Evolutionary conservation across 2,888 invertebrate species (phyloP).

Genomic region (Drosophila mercatorum): DNA sequence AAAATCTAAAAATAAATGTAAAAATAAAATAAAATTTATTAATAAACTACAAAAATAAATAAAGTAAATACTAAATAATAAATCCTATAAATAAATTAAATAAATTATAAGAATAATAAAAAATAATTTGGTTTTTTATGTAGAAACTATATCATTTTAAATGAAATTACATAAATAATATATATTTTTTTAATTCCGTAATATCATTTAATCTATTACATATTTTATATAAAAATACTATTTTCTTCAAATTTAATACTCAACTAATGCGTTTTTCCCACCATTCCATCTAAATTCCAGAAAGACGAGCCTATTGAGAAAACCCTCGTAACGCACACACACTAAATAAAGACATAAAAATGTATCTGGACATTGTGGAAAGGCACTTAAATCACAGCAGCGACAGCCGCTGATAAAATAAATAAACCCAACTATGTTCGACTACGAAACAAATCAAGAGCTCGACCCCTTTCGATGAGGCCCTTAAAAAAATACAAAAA

Average conservation of each 20-base stretch:
- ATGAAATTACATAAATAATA: too few relatives aligned
- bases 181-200: too few relatives aligned
- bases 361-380: slow-evolving; percentile 53
- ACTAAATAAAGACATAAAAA: slow-evolving; percentile 70
- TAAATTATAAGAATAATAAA: too few relatives aligned
- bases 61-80: too few relatives aligned
- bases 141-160: too few relatives aligned
- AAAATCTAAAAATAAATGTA: too few relatives aligned
- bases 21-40: too few relatives aligned
- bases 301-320: slow-evolving; percentile 10
- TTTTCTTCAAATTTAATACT: neutral
- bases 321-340: slow-evolving; percentile 24
- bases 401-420: slow-evolving; percentile 58
- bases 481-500: slow-evolving; percentile 31
- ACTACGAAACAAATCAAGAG: slow-evolving; percentile 52
- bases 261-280: neutral
- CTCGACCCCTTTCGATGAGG: slow-evolving; percentile 38
- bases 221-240: neutral
- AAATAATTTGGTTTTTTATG: too few relatives aligned
- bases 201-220: too few relatives aligned
- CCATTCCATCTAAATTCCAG: slow-evolving; percentile 9
- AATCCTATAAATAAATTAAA: too few relatives aligned
- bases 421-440: slow-evolving; percentile 14
- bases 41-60: too few relatives aligned
- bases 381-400: slow-evolving; percentile 71